Evolutionary conservation across 2,888 invertebrate genomes (phyloP).

Genomic region (Galerucella calmariensis): DNA sequence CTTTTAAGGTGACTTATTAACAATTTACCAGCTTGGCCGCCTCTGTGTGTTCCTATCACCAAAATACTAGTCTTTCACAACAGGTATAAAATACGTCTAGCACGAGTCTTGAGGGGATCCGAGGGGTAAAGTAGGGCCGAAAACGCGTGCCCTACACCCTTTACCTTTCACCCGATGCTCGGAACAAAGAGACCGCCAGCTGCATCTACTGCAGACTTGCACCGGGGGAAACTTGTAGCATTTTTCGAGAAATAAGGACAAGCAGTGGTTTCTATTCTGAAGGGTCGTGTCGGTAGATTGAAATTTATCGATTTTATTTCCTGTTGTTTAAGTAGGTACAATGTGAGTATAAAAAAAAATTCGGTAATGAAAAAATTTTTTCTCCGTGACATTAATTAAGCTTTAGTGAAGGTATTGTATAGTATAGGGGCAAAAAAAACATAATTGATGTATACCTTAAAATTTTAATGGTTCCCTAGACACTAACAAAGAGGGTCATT

Average conservation of each 20-base stretch:
- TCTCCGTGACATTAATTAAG: no score
- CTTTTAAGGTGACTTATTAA: neutral
- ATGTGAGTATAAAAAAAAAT: neutral
- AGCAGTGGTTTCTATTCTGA: slow-evolving; percentile 22
- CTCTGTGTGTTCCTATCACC: slow-evolving; percentile 19
- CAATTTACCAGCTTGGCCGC: slow-evolving; percentile 8
- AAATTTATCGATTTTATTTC: slow-evolving; percentile 30
- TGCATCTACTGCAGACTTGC: slow-evolving; percentile 45
- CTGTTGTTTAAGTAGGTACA: slow-evolving; percentile 5
- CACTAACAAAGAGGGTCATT: no score
- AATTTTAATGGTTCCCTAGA: no score
- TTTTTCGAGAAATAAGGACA: slow-evolving; percentile 20
- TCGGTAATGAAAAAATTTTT: neutral
- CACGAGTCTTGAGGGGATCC: slow-evolving; percentile 36
- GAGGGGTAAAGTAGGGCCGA: slow-evolving; percentile 37
- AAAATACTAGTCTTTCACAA: slow-evolving; percentile 32
- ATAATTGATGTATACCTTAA: no score
- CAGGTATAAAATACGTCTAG: slow-evolving; percentile 37
- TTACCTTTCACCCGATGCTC: slow-evolving; percentile 55
- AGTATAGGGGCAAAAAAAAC: no score
- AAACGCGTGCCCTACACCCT: slow-evolving; percentile 57
- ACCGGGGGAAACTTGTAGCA: slow-evolving; percentile 32
- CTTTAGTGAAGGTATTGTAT: no score
- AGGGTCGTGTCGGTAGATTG: slow-evolving; percentile 9
- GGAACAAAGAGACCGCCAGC: slow-evolving; percentile 56